phyloP scores from a whole-genome alignment of 1,140 invertebrate species.

The Dreissena polymorpha region DNA sequence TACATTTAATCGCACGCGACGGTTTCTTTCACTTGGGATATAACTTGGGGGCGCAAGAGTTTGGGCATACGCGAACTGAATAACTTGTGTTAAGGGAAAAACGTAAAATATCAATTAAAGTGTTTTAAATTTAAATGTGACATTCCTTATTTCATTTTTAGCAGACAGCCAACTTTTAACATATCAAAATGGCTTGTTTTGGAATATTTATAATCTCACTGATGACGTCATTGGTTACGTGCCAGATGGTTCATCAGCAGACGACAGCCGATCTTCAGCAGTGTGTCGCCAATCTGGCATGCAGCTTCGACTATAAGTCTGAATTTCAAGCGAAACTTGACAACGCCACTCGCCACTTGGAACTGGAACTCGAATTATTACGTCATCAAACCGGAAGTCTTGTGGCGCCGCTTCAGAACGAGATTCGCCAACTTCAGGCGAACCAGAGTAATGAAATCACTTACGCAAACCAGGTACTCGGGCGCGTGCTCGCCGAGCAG shows the following conservation, averaged over 20 bases:
- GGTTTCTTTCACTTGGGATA: no score
- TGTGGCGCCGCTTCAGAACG: conserved; percentile 1
- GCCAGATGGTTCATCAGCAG: not conserved
- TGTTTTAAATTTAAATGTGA: no score
- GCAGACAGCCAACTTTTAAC: no score
- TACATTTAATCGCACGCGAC: no score
- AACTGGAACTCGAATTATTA: conserved; percentile 21
- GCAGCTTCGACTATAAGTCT: conserved; percentile 27
- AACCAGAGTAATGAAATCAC: conserved; percentile 9
- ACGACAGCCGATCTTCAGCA: conserved; percentile 27
- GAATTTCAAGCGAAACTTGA: conserved; percentile 31
- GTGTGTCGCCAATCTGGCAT: conserved; percentile 36
- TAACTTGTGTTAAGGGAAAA: no score
- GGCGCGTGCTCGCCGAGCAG: conserved; percentile 4
- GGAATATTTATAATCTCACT: no score
- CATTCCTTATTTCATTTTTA: no score
- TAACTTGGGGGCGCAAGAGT: no score
- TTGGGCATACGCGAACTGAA: no score
- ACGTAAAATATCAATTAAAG: no score
- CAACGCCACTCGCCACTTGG: conserved; percentile 17
- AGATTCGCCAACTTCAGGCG: conserved; percentile 3
- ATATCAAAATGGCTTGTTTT: no score
- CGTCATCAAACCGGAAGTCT: not conserved
- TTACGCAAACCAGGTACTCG: conserved; percentile 3
- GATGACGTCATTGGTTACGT: no score